These are phyloP conservation scores for Lamellibrachia satsuma DNA, from an alignment of 2,888 invertebrate species.

Conservation along the genomic window DNA sequence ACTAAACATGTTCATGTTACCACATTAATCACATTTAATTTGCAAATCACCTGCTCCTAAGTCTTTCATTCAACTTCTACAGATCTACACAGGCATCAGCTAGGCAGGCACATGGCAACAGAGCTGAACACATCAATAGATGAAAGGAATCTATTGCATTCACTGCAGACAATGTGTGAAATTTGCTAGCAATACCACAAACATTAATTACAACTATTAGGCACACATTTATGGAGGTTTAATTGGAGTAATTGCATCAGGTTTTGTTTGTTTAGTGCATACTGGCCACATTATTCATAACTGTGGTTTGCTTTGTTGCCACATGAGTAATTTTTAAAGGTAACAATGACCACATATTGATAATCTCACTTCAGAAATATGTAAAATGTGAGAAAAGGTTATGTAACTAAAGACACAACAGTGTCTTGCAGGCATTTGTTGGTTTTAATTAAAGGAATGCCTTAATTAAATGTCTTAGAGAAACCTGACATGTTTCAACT, in stretches of 20 bases:
- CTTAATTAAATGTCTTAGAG: not conserved
- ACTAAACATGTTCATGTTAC: not conserved
- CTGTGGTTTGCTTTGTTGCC: not conserved
- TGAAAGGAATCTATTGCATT: conserved; percentile 12
- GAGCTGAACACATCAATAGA: not conserved
- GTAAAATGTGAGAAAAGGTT: not conserved
- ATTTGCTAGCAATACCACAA: not conserved
- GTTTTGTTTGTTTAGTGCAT: not conserved
- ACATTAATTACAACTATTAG: not conserved
- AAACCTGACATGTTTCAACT: not conserved
- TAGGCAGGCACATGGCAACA: not conserved
- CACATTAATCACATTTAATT: not conserved
- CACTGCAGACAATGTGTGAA: not conserved
- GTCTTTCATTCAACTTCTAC: not conserved
- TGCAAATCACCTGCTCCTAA: not conserved
- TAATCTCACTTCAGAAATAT: not conserved
- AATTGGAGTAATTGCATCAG: not conserved
- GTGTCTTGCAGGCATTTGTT: not conserved
- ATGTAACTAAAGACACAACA: not conserved
- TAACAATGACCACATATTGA: not conserved
- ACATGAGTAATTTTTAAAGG: conserved; percentile 3
- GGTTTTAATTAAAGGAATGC: not conserved
- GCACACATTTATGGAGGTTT: not conserved
- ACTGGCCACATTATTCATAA: not conserved
- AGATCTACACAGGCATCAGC: not conserved